Evolutionary conservation across 2,888 invertebrate genomes (phyloP), one percentile per base, ranked within the genome.

Genomic region (Silvanus unidentatus): DNA sequence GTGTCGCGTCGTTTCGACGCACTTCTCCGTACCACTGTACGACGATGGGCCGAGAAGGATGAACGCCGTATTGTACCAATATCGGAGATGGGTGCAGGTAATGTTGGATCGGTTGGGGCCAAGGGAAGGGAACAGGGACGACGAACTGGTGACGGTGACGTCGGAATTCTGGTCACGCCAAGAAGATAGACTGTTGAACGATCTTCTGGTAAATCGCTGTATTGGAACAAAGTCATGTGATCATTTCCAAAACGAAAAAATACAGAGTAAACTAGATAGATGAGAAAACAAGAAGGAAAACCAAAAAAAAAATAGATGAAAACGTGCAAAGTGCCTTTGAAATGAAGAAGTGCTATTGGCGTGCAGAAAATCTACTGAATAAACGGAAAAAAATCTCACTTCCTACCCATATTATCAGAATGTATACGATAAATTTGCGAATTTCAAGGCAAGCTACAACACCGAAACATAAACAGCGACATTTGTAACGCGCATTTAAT

Each of bases 191-290:
- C 80, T 41, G 79, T 76, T 53, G 79, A 76, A 62, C 75, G 76
- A 57, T 80, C 80, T 64, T 80, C 79, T 16, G 81, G 80, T 45
- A 81, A 74, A 60, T 81, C 81, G 64, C 81, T 81, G 76, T 37
- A 37, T 15, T 37, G 15, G 37, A 37, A 37, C 15, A 15, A 37
- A n/a, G 13, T 32, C n/a, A 8, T 12, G 4, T 11, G 4, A 12
- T n/a, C 3, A 11, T 32, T 32, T 37, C 5, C 9, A 11, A 35
- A 8, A 35, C 11, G 13, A 11, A 12, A 8, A 35, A 35, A 35
- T 35, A 35, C 35, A 12, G 6, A 35, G 9, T 12, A 35, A 12
- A 35, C 6, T 10, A 35, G 11, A 6, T 35, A 35, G 13, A 35
- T 12, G 6, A 12, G 6, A 12, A 12, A 35, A 6, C 6, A 6